These are phyloP conservation scores for Drosophila mettleri DNA, from an alignment of 2,888 invertebrate species.

Conservation along the genomic window DNA sequence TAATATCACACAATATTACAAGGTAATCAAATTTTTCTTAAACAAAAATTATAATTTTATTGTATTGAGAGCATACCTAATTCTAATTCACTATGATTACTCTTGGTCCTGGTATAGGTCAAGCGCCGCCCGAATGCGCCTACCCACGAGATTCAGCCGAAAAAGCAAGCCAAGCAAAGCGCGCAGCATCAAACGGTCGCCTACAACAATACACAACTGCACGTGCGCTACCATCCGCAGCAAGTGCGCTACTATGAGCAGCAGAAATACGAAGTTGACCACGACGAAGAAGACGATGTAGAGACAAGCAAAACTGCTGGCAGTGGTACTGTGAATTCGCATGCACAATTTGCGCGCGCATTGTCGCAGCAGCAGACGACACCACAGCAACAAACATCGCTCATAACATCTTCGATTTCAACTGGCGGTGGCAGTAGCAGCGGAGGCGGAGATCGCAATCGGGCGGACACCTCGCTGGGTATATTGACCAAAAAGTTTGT, in stretches of 20 bases:
- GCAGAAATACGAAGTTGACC: conserved; percentile 49
- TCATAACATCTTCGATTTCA: conserved; percentile 35
- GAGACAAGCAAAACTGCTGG: conserved; percentile 57
- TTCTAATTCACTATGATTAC: neutral
- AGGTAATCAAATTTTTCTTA: conserved; percentile 56
- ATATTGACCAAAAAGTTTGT: conserved; percentile 98
- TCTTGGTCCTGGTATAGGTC: conserved; percentile 86
- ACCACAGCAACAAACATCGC: conserved; percentile 41
- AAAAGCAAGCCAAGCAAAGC: conserved; percentile 86
- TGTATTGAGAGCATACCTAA: neutral
- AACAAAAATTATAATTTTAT: neutral
- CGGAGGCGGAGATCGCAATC: conserved; percentile 76
- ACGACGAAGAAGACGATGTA: conserved; percentile 68
- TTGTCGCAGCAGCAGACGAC: conserved; percentile 63
- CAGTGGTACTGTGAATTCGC: conserved; percentile 54
- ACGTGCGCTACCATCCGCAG: conserved; percentile 36
- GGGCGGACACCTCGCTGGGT: conserved; percentile 95
- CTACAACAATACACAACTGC: conserved; percentile 61
- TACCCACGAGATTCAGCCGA: conserved; percentile 84
- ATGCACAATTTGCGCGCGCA: conserved; percentile 48
- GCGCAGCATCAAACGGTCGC: conserved; percentile 76
- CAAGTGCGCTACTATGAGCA: conserved; percentile 42
- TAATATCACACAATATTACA: conserved; percentile 84
- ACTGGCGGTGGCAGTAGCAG: conserved; percentile 26
- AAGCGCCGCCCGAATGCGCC: conserved; percentile 88